These are phyloP conservation scores for Venturia canescens DNA, from an alignment of 1,140 invertebrate species.

Conservation along the genomic window DNA sequence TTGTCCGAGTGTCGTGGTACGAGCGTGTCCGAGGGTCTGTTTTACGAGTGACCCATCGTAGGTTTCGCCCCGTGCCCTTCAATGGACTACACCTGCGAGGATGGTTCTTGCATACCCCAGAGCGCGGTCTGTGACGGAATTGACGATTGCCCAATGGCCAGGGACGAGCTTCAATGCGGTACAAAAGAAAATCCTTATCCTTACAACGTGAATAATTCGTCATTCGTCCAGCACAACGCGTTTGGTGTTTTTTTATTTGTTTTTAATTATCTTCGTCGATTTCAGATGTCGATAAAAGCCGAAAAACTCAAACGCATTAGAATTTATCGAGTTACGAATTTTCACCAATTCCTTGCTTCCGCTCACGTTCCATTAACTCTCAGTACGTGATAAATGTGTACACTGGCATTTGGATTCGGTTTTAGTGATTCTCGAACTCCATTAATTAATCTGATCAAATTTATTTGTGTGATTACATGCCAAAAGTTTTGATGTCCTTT, in stretches of 20 bases:
- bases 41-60: slow-evolving; percentile 67
- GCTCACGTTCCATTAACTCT: slow-evolving; percentile 27
- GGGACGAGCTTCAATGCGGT: slow-evolving; percentile 84
- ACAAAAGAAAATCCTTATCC: slow-evolving; percentile 59
- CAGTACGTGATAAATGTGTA: neutral
- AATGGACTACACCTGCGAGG: slow-evolving; percentile 80
- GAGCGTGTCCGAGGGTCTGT: slow-evolving; percentile 55
- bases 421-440: neutral
- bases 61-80: slow-evolving; percentile 77
- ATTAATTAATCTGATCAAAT: neutral
- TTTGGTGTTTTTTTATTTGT: slow-evolving; percentile 3
- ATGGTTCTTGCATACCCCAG: slow-evolving; percentile 84
- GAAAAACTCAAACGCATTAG: neutral
- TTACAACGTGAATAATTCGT: slow-evolving; percentile 31
- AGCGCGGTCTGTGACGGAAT: slow-evolving; percentile 84
- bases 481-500: neutral
- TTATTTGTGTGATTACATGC: neutral
- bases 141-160: slow-evolving; percentile 84
- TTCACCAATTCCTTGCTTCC: slow-evolving; percentile 30
- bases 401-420: slow-evolving; percentile 9
- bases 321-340: slow-evolving; percentile 28
- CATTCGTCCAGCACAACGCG: neutral
- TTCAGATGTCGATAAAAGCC: neutral
- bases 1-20: slow-evolving; percentile 37
- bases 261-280: slow-evolving; percentile 30